Base-by-base conservation (phyloP, 2,888 invertebrate genomes). In the Abrostola tripartita region DNA sequence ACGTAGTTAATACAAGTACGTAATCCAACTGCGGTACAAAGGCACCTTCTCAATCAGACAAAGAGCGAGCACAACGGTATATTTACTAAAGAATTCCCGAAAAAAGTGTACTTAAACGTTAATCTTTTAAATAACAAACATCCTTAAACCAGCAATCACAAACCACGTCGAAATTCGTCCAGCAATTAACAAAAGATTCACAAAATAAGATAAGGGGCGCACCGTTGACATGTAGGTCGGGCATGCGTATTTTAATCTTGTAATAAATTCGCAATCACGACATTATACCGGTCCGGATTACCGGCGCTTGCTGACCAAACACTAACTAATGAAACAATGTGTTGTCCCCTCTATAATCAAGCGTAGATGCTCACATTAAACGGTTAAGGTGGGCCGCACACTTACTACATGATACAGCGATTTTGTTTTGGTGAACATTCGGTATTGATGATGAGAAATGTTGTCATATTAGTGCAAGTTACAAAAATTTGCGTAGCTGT, bases 291-390 rank as follows among this genome's bases (percentile, higher is more conserved):
- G 52, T 53, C 68, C 62, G 73, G 65, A 73, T 81, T 81, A 82
- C 76, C 54, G 62, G 53, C 55, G 65, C 68, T 64, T 73, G 89
- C 89, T 89, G 89, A 89, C 89, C 88, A 83, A 81, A 86, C 85
- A 82, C 68, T 69, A 79, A 81, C 81, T 89, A 88, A 89, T 89
- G 89, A 89, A 89, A 88, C 86, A 82, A 82, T 85, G 82, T 82
- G 81, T 81, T 81, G 72, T 78, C 80, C 85, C 84, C 84, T 79
- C 81, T 76, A 82, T 83, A 86, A 88, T 88, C 84, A 85, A 87
- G 82, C 82, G 80, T 76, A 61, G 78, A 81, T 78, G 78, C 79
- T 70, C 76, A 74, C 82, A 81, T 85, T 84, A 83, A 82, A 81
- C 75, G 77, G 74, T 74, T 83, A 71, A 84, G 79, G 72, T 49